These are phyloP conservation scores for Chrysomela aeneicollis DNA, from an alignment of 2,888 invertebrate genomes.

Conservation along the genomic window DNA sequence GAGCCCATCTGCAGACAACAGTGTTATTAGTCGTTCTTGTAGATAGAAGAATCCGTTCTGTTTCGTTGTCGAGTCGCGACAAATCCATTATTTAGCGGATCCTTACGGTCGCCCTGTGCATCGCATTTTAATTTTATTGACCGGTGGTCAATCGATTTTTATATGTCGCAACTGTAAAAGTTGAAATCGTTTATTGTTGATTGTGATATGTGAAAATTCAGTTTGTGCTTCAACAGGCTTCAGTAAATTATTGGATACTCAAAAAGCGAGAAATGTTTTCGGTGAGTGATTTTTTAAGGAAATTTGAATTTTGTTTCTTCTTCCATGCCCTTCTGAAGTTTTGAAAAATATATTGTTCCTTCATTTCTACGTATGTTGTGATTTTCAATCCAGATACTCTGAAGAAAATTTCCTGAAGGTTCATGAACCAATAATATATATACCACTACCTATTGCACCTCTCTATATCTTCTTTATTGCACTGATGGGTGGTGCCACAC, in stretches of 20 bases:
- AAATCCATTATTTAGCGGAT: constrained; percentile 17
- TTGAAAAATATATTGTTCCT: too few species aligned
- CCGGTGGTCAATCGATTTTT: constrained; percentile 34
- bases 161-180: constrained; percentile 33
- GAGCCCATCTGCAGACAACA: constrained; percentile 44
- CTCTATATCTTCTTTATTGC: too few species aligned
- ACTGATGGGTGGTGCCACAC: too few species aligned
- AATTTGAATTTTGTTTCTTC: too few species aligned
- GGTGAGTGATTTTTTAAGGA: constrained; percentile 40
- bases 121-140: constrained; percentile 36
- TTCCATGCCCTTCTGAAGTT: too few species aligned
- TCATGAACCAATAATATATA: too few species aligned
- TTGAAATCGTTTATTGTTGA: constrained; percentile 31
- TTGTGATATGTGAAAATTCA: constrained; percentile 41
- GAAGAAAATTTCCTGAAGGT: not conserved
- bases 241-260: constrained; percentile 43
- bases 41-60: constrained; percentile 25
- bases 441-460: too few species aligned
- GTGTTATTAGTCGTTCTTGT: constrained; percentile 36
- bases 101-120: constrained; percentile 30
- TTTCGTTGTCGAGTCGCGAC: constrained; percentile 23
- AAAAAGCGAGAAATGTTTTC: constrained; percentile 39
- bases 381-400: not conserved
- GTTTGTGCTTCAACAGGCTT: constrained; percentile 40
- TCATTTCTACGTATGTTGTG: too few species aligned